A percentile compares a stretch with the other conserved stretches of the same genome.
Conservation (phyloP, 1,140 invertebrate species). For the Drosophila nasuta region DNA sequence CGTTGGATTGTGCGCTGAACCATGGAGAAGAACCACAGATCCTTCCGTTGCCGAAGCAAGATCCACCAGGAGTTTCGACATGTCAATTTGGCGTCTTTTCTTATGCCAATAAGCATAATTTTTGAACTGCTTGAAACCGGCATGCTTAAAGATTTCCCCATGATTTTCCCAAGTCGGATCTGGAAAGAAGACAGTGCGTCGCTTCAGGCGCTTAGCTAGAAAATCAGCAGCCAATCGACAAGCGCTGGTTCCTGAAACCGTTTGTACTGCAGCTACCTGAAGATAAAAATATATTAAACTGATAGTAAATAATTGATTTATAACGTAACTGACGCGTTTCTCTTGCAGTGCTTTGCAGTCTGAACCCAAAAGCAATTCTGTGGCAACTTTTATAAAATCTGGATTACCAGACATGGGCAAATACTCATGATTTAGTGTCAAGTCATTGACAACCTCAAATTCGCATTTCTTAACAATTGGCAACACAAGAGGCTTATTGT, state of each 20-base stretch:
- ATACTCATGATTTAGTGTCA: constrained; percentile 96
- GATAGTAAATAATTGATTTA: not conserved
- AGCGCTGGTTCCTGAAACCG: constrained; percentile 97
- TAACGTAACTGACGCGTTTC: constrained; percentile 86
- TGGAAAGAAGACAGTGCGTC: constrained; percentile 94
- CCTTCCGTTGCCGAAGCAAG: constrained; percentile 95
- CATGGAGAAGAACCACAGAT: constrained; percentile 96
- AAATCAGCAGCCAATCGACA: constrained; percentile 95
- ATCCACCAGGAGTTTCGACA: constrained; percentile 83
- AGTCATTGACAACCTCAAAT: constrained; percentile 25
- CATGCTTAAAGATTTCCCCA: constrained; percentile 94
- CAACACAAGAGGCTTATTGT: constrained; percentile 97
- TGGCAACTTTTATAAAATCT: constrained; percentile 91
- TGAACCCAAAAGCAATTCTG: constrained; percentile 94
- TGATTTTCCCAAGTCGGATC: constrained; percentile 99
- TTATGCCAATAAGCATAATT: constrained; percentile 97
- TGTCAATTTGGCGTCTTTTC: constrained; percentile 96
- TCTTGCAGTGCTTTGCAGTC: constrained; percentile 89
- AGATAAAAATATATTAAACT: not conserved
- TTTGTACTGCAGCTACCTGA: constrained; percentile 87
- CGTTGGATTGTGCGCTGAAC: constrained; percentile 99
- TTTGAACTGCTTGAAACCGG: constrained; percentile 92
- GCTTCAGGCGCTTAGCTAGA: constrained; percentile 91
- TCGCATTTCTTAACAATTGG: constrained; percentile 88
- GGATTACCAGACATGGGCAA: constrained; percentile 93